These are phyloP conservation scores for Hydra vulgaris DNA, from an alignment of 30 jellyfish, hydroid and myxozoan genomes.

Conservation along the genomic window DNA sequence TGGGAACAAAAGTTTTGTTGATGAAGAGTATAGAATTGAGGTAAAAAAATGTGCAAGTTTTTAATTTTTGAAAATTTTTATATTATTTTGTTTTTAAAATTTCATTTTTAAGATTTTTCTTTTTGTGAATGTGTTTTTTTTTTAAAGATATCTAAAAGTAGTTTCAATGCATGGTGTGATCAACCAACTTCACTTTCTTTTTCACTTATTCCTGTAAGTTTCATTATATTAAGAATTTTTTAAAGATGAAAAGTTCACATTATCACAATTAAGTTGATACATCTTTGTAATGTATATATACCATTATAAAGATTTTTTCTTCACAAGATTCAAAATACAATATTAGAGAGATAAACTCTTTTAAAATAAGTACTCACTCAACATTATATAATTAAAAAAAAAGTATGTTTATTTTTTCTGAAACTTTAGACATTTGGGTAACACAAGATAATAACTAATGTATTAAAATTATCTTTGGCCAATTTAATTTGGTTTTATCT, in stretches of 20 bases:
- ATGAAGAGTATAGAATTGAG: constrained; percentile 52
- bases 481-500: no score
- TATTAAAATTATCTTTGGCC: no score
- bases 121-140: neutral
- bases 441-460: no score
- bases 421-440: no score
- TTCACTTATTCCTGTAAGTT: constrained; percentile 6
- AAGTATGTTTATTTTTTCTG: no score
- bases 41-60: neutral
- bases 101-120: neutral
- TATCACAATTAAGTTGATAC: no score
- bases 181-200: constrained; percentile 29
- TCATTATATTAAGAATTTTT: neutral
- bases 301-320: no score
- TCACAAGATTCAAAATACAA: no score
- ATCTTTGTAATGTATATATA: no score
- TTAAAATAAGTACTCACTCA: no score
- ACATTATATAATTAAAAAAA: no score
- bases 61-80: neutral
- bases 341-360: no score
- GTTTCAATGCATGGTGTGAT: constrained; percentile 15
- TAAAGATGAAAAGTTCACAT: neutral
- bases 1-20: constrained; percentile 35
- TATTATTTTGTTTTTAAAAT: neutral
- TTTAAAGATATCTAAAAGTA: constrained; percentile 30